A percentile compares a stretch with the other conserved stretches of the same genome.
Conservation (phyloP, 2,113 vertebrate genomes). For the Meleagris gallopavo region DNA sequence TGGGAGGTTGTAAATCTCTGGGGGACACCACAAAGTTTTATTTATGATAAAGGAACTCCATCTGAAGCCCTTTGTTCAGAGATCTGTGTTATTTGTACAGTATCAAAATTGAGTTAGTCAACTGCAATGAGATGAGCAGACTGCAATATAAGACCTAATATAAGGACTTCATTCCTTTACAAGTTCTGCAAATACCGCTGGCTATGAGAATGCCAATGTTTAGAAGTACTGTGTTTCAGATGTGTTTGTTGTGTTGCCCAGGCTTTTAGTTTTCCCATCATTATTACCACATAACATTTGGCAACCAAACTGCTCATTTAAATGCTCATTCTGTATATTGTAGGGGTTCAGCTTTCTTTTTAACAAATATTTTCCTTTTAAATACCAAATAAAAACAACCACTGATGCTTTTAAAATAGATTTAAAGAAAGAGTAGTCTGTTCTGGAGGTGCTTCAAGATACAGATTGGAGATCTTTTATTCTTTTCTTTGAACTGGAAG, state of each 20-base stretch:
- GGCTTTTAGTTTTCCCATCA: background rate
- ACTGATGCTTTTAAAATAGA: background rate
- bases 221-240: constrained; percentile 1
- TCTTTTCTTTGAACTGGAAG: background rate
- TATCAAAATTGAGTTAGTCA: constrained; percentile 28
- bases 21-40: background rate
- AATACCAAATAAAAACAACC: background rate
- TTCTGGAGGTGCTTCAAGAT: background rate
- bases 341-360: constrained; percentile 5
- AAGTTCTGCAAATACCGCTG: constrained; percentile 21
- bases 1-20: background rate
- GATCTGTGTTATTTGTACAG: constrained; percentile 8
- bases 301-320: background rate
- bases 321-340: background rate
- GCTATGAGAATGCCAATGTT: background rate
- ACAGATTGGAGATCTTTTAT: background rate
- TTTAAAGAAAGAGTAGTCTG: background rate
- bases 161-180: background rate
- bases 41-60: background rate
- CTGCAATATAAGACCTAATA: background rate
- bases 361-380: background rate
- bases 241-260: background rate
- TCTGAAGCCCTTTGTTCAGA: background rate
- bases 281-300: constrained; percentile 28
- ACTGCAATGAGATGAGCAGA: constrained; percentile 20